Evolutionary conservation across 2,888 invertebrate genomes (phyloP), one percentile per base, ranked within the genome.

Genomic region (Nipponacmea schrenckii): DNA sequence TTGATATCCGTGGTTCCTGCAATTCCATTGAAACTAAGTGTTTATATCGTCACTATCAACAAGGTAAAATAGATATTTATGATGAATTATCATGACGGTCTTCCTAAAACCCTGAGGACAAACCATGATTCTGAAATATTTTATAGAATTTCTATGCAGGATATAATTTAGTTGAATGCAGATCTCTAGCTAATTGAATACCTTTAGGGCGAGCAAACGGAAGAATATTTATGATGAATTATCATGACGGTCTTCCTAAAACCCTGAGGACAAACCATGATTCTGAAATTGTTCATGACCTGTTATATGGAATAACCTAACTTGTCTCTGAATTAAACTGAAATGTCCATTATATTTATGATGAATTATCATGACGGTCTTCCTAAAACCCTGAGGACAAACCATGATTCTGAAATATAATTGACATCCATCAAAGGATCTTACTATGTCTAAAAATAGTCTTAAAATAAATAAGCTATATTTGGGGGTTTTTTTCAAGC

Each of bases 351-450:
- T 39, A 8, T 39, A 39, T 39, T 20, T 15, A 73, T 80, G 81
- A 80, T 80, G 78, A 77, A 77, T 67, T 71, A 71, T 79, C 79
- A 81, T 78, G 68, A 68, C 50, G 48, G 48, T 50, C 68, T 68
- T 68, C 68, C 27, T 68, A 68, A 48, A 44, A 45, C n/a, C 17
- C 46, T 45, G 39, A 46, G 46, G 39, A 46, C 20, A 24, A 44
- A 24, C 14, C 44, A 66, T 46, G 44, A 45, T 66, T 44, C 66
- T 66, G 66, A 66, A n/a, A 64, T 39, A 39, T 39, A 31, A 31
- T 31, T 31, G 2, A 3, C 31, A 31, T 31, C 31, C 31, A 31
- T 31, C 31, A 2, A 31, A 5, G 31, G 31, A 3, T 31, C 3
- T 31, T 5, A 31, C 5, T 3, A 31, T 31, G 31, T 31, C 5